Base-by-base conservation (phyloP, 2,888 invertebrate species). In the Andrena fulva region DNA sequence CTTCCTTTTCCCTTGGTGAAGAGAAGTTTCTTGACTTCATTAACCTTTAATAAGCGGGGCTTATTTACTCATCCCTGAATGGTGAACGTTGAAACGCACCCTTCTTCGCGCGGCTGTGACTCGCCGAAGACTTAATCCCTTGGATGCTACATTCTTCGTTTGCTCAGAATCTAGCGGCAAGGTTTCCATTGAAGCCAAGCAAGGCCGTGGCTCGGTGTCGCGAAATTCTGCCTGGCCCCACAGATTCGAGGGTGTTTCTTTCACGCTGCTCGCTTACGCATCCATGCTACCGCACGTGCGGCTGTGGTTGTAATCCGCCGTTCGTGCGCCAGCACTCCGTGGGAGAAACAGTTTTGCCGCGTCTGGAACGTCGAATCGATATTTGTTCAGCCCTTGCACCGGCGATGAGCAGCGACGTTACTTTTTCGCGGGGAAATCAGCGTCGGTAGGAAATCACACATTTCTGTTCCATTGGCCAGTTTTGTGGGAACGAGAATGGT, bases 361-460 rank as follows among this genome's bases (percentile, higher is more conserved):
- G 73, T 79, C 71, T 78, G 54, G 48, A 27, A 73, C 69, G 31
- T 54, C 72, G 68, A 70, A 85, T 85, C 68, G 68, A 85, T 81
- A 85, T 78, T 81, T 74, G 52, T 35, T 77, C 69, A 79, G 1
- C 33, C 72, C 66, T 48, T 35, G 16, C 54, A n/a, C 33, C 52
- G 62, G 20, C 42, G 63, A 50, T 29, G 79, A 48, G 29, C 33
- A 10, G n/a, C 42, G 59, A 24, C 10, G 68, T 62, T 54, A 63
- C 56, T 42, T 63, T 69, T 59, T 64, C 8, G 33, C 48, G 20
- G 42, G 24, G 24, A 31, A 63, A 59, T 76, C 24, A 56, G 4
- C 79, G n/a, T 10, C 16, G 29, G 52, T 62, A 33, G n/a, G 12
- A 56, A 20, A 24, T 27, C 20, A 59, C 0, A 50, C 7, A 29